phyloP scores from a whole-genome alignment of 2,888 invertebrate genomes.

The Tenthredo scrophulariae region DNA sequence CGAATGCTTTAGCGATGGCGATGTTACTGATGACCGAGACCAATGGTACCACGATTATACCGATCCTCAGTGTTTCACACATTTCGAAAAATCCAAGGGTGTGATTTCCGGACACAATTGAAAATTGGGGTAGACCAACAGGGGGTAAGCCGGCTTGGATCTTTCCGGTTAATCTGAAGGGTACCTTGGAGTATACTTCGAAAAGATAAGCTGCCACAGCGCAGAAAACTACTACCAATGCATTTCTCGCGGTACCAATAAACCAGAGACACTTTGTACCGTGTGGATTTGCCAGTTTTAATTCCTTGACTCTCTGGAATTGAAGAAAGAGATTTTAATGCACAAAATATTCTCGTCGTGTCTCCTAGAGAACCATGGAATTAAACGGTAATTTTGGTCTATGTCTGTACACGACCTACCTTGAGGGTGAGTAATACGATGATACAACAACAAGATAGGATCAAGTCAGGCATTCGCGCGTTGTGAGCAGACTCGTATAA shows the following conservation, averaged over 20 bases:
- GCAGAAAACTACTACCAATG: slow-evolving; percentile 84
- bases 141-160: slow-evolving; percentile 83
- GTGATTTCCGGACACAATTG: slow-evolving; percentile 78
- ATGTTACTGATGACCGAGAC: slow-evolving; percentile 89
- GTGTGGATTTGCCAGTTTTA: slow-evolving; percentile 74
- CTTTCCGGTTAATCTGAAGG: slow-evolving; percentile 82
- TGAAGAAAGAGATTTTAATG: neutral
- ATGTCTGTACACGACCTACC: slow-evolving; percentile 78
- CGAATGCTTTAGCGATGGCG: slow-evolving; percentile 92
- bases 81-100: slow-evolving; percentile 81
- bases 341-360: neutral
- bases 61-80: slow-evolving; percentile 83
- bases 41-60: slow-evolving; percentile 86
- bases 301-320: slow-evolving; percentile 82
- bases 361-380: neutral
- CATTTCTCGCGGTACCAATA: slow-evolving; percentile 85
- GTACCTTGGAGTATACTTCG: slow-evolving; percentile 76
- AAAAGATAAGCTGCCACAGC: slow-evolving; percentile 81
- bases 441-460: slow-evolving; percentile 83
- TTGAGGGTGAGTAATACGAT: slow-evolving; percentile 82
- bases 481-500: slow-evolving; percentile 80
- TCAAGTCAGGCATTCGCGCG: slow-evolving; percentile 81
- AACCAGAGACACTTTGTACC: slow-evolving; percentile 82
- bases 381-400: neutral
- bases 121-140: slow-evolving; percentile 80